These are phyloP conservation scores for Oceanodroma leucorhoa DNA, from an alignment of 2,797 vertebrate genomes.

Conservation along the genomic window DNA sequence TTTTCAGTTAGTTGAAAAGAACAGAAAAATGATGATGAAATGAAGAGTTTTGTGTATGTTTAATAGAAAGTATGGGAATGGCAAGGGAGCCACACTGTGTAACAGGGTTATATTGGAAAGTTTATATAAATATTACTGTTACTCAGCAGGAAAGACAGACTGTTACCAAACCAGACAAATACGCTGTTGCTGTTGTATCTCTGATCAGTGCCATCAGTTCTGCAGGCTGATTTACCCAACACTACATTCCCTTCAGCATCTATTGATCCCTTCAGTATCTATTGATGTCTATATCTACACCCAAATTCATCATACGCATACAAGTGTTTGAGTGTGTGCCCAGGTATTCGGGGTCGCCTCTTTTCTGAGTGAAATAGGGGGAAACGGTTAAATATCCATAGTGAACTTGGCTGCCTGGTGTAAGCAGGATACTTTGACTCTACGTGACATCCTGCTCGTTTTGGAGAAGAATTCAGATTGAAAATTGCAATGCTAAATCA, in stretches of 20 bases:
- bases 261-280: not conserved
- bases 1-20: not conserved
- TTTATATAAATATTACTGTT: not conserved
- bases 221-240: not conserved
- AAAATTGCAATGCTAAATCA: not conserved
- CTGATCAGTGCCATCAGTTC: not conserved
- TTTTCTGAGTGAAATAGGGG: not conserved
- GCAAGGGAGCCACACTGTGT: not conserved
- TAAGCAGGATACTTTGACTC: not conserved
- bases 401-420: not conserved
- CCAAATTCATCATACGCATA: not conserved
- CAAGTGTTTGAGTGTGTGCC: accelerated
- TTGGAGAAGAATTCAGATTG: not conserved
- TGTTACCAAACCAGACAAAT: not conserved
- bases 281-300: not conserved
- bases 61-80: not conserved
- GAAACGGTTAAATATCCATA: not conserved
- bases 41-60: not conserved
- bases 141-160: not conserved
- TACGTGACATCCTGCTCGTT: not conserved
- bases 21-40: not conserved
- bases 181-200: accelerated
- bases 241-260: not conserved
- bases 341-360: not conserved
- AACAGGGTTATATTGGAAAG: not conserved